Percentiles rank a stretch among this genome's conserved stretches.
Conservation (phyloP, 2,113 vertebrate species). For the Cariama cristata region DNA sequence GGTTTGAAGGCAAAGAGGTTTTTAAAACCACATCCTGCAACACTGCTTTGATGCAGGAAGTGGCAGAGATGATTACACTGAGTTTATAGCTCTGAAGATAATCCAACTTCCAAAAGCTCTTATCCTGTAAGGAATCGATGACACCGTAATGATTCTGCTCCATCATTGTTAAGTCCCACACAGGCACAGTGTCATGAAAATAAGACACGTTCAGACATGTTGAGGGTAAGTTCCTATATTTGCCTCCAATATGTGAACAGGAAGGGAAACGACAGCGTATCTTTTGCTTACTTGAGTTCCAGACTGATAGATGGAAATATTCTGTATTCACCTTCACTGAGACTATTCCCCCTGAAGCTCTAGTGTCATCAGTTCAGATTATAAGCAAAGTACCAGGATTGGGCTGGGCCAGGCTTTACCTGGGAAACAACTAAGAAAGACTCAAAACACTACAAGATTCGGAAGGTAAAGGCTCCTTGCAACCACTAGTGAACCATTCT, state of each 20-base stretch:
- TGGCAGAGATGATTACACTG: conserved; percentile 3
- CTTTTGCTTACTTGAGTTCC: neutral
- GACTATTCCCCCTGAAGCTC: neutral
- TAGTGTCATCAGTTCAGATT: neutral
- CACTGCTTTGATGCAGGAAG: neutral
- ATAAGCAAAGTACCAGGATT: neutral
- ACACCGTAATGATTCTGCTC: neutral
- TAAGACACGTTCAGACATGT: conserved; percentile 18
- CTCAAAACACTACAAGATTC: neutral
- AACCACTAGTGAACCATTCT: neutral
- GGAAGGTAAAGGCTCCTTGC: fast-evolving
- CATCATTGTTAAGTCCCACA: neutral
- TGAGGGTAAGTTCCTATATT: neutral
- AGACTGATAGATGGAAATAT: neutral
- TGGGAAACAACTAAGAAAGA: neutral
- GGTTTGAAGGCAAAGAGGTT: neutral
- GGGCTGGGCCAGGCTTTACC: neutral
- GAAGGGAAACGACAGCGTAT: fast-evolving
- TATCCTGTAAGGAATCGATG: neutral
- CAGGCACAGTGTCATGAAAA: conserved; percentile 26
- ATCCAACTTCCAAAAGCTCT: conserved; percentile 43
- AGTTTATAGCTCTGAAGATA: neutral
- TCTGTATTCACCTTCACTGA: neutral
- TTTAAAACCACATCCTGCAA: neutral
- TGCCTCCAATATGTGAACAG: neutral